A percentile compares a stretch with the other conserved stretches of the same genome.
Conservation (phyloP, 2,797 vertebrate species). For the Coendou prehensilis region DNA sequence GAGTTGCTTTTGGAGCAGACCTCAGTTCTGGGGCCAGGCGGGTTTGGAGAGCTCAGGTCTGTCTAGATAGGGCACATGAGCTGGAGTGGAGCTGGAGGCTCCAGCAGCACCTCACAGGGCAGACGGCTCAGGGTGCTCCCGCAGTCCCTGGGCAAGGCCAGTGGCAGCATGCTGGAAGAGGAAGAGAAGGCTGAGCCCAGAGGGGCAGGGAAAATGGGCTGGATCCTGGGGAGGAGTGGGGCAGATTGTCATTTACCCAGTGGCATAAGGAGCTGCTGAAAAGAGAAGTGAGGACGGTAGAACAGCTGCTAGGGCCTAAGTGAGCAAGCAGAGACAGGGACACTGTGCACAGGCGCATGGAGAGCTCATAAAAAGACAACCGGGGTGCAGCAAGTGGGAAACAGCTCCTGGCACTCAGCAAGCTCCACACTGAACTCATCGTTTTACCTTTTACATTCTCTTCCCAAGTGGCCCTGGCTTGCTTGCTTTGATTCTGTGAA, state of each 20-base stretch:
- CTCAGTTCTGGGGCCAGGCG: not conserved
- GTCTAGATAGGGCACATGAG: not conserved
- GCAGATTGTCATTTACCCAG: not conserved
- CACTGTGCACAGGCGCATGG: not conserved
- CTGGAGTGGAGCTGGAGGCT: not conserved
- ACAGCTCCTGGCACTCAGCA: too few relatives aligned
- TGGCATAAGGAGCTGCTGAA: not conserved
- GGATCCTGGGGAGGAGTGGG: not conserved
- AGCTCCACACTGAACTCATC: too few relatives aligned
- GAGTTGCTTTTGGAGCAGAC: conserved; percentile 49
- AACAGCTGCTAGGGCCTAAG: not conserved
- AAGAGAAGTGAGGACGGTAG: not conserved
- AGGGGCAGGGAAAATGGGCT: not conserved
- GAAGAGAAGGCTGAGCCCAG: not conserved
- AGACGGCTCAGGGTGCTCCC: not conserved
- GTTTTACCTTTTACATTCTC: accelerated
- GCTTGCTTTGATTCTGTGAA: not conserved
- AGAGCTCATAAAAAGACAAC: not conserved
- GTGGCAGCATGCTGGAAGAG: not conserved
- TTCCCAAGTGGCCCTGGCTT: not conserved
- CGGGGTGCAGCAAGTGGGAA: not conserved
- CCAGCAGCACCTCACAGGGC: not conserved
- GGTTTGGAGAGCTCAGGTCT: not conserved
- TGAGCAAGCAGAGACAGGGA: not conserved
- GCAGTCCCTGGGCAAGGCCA: not conserved